Conservation (phyloP, 2,113 vertebrate genomes). For the Sorex araneus region DNA sequence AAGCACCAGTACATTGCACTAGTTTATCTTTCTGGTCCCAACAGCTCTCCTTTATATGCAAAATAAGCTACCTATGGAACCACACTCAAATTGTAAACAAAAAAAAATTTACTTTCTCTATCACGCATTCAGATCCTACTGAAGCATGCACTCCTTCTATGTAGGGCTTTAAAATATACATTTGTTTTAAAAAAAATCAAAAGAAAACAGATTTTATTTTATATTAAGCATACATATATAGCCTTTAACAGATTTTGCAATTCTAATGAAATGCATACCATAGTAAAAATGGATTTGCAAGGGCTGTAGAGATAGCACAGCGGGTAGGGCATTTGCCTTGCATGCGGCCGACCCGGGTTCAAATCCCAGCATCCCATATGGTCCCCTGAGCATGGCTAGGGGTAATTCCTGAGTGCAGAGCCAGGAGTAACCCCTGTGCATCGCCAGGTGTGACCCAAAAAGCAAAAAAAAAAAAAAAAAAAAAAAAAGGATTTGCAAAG, state of each 20-base stretch:
- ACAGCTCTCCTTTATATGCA: background rate
- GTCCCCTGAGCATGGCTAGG: no score
- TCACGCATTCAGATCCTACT: background rate
- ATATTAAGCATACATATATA: background rate
- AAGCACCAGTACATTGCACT: no score
- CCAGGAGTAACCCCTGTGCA: no score
- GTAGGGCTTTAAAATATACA: conserved; percentile 25
- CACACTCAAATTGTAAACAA: conserved; percentile 15
- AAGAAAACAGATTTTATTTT: conserved; percentile 11
- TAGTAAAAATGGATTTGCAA: no score
- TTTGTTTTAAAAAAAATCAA: no score
- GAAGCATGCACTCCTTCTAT: background rate
- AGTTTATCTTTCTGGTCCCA: no score
- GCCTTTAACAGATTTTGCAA: background rate
- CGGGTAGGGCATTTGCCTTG: background rate
- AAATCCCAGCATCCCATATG: no score
- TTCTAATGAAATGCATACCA: conserved; percentile 47
- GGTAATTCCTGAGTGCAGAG: no score
- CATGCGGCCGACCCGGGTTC: no score
- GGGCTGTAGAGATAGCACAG: background rate
- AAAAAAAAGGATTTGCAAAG: background rate
- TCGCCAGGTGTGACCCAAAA: no score
- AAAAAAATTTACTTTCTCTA: background rate
- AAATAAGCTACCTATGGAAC: background rate
- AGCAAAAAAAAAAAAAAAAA: no score